Percentiles rank a stretch among this genome's conserved stretches.
Evolutionary conservation across 2,888 invertebrate genomes (phyloP).

Genomic region (Pycnomerus fuliginosus): DNA sequence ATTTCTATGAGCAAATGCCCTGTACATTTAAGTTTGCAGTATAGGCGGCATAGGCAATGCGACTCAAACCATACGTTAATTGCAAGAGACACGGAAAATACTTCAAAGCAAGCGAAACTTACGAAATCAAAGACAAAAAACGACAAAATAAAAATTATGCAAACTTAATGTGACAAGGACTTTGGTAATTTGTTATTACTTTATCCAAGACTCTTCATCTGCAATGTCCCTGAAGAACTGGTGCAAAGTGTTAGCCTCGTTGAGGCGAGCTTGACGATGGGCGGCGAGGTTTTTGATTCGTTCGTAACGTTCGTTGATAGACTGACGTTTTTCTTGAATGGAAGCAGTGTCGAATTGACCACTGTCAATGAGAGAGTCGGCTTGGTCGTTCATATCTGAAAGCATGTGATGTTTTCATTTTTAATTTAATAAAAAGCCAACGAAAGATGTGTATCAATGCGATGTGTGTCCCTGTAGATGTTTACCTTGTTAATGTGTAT

Average conservation of each 20-base stretch:
- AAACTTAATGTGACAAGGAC: too few relatives aligned
- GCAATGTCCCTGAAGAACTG: conserved; percentile 99
- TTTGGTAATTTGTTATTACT: conserved; percentile 65
- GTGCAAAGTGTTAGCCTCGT: conserved; percentile 96
- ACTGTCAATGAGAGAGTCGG: conserved; percentile 92
- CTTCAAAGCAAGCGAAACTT: too few relatives aligned
- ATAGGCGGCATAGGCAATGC: too few relatives aligned
- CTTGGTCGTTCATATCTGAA: conserved; percentile 89
- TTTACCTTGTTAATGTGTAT: too few relatives aligned
- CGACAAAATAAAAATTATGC: too few relatives aligned
- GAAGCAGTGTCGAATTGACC: conserved; percentile 97
- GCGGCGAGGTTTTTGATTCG: conserved; percentile 89
- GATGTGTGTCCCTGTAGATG: too few relatives aligned
- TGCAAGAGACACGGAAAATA: too few relatives aligned
- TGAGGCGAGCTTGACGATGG: conserved; percentile 86
- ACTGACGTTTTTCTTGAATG: conserved; percentile 91
- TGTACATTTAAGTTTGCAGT: too few relatives aligned
- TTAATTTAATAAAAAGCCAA: conserved; percentile 1
- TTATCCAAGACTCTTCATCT: conserved; percentile 99
- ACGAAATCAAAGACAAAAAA: too few relatives aligned
- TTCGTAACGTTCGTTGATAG: conserved; percentile 96
- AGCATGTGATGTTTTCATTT: conserved; percentile 31
- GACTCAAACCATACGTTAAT: too few relatives aligned
- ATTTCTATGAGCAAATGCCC: too few relatives aligned
- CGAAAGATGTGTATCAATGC: too few relatives aligned